These are phyloP conservation scores for Xerus rutilus DNA, from an alignment of 2,797 vertebrate species.

Conservation along the genomic window DNA sequence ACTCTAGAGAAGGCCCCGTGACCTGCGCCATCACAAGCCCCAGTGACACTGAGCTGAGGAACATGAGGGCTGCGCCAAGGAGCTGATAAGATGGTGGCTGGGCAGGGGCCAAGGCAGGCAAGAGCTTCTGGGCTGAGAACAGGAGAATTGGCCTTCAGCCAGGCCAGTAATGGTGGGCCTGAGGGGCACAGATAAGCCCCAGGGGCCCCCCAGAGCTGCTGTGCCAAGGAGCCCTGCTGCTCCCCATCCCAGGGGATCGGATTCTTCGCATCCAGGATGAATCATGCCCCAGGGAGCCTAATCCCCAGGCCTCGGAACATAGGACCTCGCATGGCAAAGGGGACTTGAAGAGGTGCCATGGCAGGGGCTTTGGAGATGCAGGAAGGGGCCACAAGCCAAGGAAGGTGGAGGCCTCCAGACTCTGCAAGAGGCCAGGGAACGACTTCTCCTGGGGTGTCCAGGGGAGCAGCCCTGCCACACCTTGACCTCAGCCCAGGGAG, in stretches of 20 bases:
- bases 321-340: too few relatives aligned
- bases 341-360: too few relatives aligned
- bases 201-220: rapidly evolving
- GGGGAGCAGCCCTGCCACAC: neutral
- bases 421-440: too few relatives aligned
- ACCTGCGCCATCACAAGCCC: too few relatives aligned
- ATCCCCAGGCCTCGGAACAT: too few relatives aligned
- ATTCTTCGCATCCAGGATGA: too few relatives aligned
- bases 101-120: too few relatives aligned
- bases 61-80: too few relatives aligned
- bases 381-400: neutral
- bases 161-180: rapidly evolving
- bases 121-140: rapidly evolving
- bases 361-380: neutral
- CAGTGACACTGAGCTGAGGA: too few relatives aligned
- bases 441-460: neutral
- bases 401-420: neutral
- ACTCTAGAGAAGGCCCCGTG: rapidly evolving
- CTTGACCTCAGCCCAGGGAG: neutral
- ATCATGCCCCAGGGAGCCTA: too few relatives aligned
- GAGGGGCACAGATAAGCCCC: neutral
- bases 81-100: rapidly evolving
- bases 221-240: too few relatives aligned
- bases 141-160: neutral
- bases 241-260: neutral